Percentiles rank a stretch among this genome's conserved stretches.
phyloP scores from a whole-genome alignment of 2,113 vertebrate genomes.

The Craseonycteris thonglongyai region DNA sequence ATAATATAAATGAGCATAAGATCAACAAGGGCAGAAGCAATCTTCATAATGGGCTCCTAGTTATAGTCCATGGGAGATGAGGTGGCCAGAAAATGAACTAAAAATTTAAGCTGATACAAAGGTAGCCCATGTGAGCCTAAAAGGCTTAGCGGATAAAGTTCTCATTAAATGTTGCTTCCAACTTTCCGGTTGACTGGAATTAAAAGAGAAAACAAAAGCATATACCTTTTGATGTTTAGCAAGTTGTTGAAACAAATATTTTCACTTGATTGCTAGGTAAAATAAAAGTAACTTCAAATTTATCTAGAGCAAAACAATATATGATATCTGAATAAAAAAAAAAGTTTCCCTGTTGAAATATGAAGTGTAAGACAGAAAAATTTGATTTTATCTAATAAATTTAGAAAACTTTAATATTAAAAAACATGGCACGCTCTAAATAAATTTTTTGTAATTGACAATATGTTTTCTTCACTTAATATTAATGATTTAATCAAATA shows the following conservation, averaged over 20 bases:
- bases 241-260: constrained; percentile 20
- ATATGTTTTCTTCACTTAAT: not conserved
- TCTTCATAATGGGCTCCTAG: constrained; percentile 48
- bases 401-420: not conserved
- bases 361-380: not conserved
- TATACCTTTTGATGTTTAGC: not conserved
- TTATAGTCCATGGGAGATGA: constrained; percentile 47
- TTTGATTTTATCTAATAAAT: not conserved
- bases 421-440: not conserved
- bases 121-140: constrained; percentile 10
- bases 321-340: not conserved
- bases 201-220: constrained; percentile 11
- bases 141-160: constrained; percentile 22
- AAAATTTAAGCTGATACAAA: constrained; percentile 37
- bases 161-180: constrained; percentile 36
- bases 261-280: not conserved
- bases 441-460: not conserved
- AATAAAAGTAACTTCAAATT: not conserved
- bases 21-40: constrained; percentile 32
- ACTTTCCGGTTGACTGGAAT: constrained; percentile 23
- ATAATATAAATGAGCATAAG: constrained; percentile 47
- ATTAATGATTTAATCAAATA: not conserved
- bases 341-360: not conserved
- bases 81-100: constrained; percentile 35
- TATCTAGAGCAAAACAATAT: not conserved